Evolutionary conservation across 2,113 vertebrate genomes (phyloP), one percentile per base, ranked within the genome.

Genomic region (Columba janthina): DNA sequence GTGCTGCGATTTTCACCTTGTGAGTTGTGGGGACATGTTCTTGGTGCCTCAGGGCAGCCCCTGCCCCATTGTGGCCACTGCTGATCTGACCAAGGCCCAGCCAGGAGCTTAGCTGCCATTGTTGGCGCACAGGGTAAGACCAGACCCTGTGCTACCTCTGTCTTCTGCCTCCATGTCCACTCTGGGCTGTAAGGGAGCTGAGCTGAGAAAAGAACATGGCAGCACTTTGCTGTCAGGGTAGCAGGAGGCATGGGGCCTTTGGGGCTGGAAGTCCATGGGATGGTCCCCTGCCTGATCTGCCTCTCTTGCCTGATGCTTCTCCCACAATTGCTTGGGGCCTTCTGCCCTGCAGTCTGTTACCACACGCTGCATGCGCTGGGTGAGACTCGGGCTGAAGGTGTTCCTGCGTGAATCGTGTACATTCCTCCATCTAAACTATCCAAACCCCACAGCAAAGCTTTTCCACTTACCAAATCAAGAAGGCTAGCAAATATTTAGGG

Each of bases 181-280:
- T 12, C 14, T 0, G 0, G 13, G 24, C 10, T 71, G 16, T 26
- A 10, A 15, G 44, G 42, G 22, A 31, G 12, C 40, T 69, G 7
- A 70, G 34, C 20, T 56, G 26, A 50, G 40, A 62, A 21, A 21
- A 50, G 40, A 62, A 21, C 5, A 64, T 4, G 12, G 24, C 9
- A 57, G 57, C 2, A 0, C 13, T 40, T 54, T 54, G 8, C 17
- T 48, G 42, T 11, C 7, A 3, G 11, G 10, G 16, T 0, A 0
- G 11, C n/a, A 74, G n/a, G 3, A 67, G 6, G 8, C 25, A 12
- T 14, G 9, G 11, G 29, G 2, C 16, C 9, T 15, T 53, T 36
- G 25, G 17, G 15, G 10, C 12, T 69, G 14, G 34, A 40, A 24
- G 34, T 5, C 17, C 26, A 12, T 1, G 3, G 10, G 4, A 0